Percentiles rank a stretch among this genome's conserved stretches.
Evolutionary conservation across 2,888 invertebrate genomes (phyloP).

Genomic region (Camponotus fellah): DNA sequence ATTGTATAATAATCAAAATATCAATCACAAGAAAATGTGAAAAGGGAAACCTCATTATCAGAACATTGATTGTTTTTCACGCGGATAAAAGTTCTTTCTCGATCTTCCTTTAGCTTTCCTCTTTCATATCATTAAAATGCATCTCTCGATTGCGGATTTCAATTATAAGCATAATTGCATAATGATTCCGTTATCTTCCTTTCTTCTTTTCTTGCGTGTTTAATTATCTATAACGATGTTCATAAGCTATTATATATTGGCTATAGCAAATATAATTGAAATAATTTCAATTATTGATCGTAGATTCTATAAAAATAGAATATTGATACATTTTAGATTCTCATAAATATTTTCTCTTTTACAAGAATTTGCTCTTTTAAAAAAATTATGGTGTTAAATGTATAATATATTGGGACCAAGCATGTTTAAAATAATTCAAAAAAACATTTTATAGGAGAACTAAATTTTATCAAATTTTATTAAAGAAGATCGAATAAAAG

Average conservation of each 20-base stretch:
- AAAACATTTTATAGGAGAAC: neutral
- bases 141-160: conserved; percentile 20
- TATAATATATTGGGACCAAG: neutral
- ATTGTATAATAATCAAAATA: neutral
- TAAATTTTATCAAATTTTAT: conserved; percentile 10
- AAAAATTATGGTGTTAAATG: neutral
- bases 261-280: neutral
- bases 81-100: neutral
- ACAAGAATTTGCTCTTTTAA: neutral
- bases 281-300: neutral
- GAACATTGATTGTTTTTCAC: conserved; percentile 6
- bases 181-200: conserved; percentile 10
- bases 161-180: conserved; percentile 36
- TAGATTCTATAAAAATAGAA: neutral
- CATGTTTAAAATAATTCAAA: neutral
- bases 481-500: conserved; percentile 50
- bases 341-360: conserved; percentile 12
- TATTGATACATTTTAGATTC: neutral
- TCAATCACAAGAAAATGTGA: neutral
- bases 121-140: conserved; percentile 8
- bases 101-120: neutral
- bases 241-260: neutral
- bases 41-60: neutral
- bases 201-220: neutral
- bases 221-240: neutral